A percentile compares a stretch with the other conserved stretches of the same genome.
phyloP scores from a whole-genome alignment of 2,888 invertebrate species.

The Agrochola macilenta region DNA sequence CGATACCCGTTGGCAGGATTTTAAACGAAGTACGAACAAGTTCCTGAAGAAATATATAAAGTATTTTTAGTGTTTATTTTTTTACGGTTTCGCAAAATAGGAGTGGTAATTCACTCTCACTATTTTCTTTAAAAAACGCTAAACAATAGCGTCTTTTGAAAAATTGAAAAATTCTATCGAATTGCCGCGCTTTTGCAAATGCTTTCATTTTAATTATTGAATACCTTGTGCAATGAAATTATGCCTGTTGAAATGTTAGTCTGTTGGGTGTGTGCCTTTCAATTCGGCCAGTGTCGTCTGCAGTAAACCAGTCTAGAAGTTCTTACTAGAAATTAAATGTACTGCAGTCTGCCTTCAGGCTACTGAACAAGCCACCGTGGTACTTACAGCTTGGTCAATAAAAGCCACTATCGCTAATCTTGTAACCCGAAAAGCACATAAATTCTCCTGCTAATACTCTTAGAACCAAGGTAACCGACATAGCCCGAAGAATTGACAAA shows the following conservation, averaged over 20 bases:
- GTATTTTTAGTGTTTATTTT: neutral
- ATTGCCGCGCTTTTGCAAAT: neutral
- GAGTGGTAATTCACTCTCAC: neutral
- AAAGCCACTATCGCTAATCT: neutral
- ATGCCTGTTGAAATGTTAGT: neutral
- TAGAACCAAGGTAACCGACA: too few species aligned
- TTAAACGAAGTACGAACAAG: slow-evolving; percentile 15
- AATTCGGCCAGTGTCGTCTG: neutral
- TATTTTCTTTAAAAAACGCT: neutral
- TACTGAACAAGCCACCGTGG: neutral
- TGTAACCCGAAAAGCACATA: neutral
- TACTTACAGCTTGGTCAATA: neutral
- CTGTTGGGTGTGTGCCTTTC: neutral
- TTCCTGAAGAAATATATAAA: neutral
- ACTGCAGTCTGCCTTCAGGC: neutral
- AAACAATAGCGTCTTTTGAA: neutral
- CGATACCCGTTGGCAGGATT: slow-evolving; percentile 27
- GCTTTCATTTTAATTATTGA: neutral
- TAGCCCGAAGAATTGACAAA: too few species aligned
- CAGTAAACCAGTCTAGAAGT: neutral
- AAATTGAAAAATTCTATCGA: neutral
- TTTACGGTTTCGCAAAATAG: neutral
- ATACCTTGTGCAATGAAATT: neutral
- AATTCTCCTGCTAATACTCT: too few species aligned
- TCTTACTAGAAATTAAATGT: too few species aligned